Percentiles rank a stretch among this genome's conserved stretches.
phyloP scores from a whole-genome alignment of 2,113 vertebrate genomes.

The Narcine bancroftii region DNA sequence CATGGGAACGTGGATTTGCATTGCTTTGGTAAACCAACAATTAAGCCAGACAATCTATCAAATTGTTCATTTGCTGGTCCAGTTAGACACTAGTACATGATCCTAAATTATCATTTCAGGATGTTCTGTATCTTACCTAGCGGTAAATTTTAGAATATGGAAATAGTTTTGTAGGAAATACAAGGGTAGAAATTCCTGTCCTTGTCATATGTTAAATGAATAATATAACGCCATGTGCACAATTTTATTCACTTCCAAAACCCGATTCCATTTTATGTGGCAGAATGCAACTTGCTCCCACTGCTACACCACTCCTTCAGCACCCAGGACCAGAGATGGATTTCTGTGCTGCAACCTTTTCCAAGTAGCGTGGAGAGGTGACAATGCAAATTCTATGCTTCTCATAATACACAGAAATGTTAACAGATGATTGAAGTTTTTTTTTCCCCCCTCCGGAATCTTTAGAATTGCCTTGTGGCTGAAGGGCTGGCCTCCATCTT shows the following conservation, averaged over 20 bases:
- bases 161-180: not conserved
- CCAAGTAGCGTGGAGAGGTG: too few species aligned
- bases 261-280: too few species aligned
- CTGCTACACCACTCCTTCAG: too few species aligned
- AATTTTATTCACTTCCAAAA: too few species aligned
- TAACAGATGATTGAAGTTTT: not conserved
- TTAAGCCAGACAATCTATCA: not conserved
- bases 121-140: not conserved
- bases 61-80: not conserved
- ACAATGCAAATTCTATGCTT: not conserved
- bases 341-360: too few species aligned
- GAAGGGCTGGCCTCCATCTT: not conserved
- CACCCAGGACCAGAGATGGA: too few species aligned
- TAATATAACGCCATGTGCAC: too few species aligned
- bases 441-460: not conserved
- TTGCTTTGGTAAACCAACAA: not conserved
- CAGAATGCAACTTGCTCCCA: too few species aligned
- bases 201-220: too few species aligned
- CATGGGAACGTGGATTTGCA: not conserved
- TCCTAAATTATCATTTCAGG: not conserved
- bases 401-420: constrained; percentile 43
- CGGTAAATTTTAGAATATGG: not conserved
- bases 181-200: too few species aligned
- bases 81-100: not conserved
- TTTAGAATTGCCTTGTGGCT: not conserved